Base-by-base conservation (phyloP, 2,797 vertebrate genomes). In the Gila robusta region DNA sequence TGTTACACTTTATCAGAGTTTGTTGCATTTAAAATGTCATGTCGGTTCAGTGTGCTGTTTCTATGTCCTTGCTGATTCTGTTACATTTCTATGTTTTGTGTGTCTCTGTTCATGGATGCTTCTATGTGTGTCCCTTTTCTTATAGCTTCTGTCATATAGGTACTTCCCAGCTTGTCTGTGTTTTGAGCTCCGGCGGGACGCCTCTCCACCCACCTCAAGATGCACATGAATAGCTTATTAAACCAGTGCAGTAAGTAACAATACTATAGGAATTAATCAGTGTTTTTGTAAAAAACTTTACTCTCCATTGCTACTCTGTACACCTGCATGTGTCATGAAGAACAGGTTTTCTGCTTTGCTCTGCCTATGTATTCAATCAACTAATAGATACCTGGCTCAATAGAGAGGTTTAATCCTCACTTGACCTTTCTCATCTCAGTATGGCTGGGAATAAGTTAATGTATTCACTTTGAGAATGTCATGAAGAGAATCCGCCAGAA, bases 181-280 rank as follows among this genome's bases (percentile, higher is more conserved):
- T 92, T 86, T 90, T 90, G 87, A 88, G 85, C 80, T 84, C 80
- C 82, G 90, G 89, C 72, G 85, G 86, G 86, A 86, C 70, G 37
- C 83, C 73, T 73, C 44, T 79, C 87, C 88, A 89, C 88, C 88
- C 86, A 62, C 82, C 71, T 64, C 94, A 90, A 87, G 94, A 95
- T 96, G 95, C 94, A 96, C 88, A 94, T 95, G 94, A 96, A 94
- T 96, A 96, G 92, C 91, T 92, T 95, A 92, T 89, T 95, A 92
- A 95, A 94, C 93, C 93, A 94, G 72, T 95, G 94, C 94, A 95
- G 94, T 96, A 95, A 96, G 95, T 95, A 95, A 89, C 52, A 64
- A 35, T 52, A 39, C 35, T 62, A 17, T 74, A 44, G 54, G 39
- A 83, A 35, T 74, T 14, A 26, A 26, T 37, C 32, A 37, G 11